phyloP scores from a whole-genome alignment of 2,888 invertebrate genomes.

The Heliconius cydno region DNA sequence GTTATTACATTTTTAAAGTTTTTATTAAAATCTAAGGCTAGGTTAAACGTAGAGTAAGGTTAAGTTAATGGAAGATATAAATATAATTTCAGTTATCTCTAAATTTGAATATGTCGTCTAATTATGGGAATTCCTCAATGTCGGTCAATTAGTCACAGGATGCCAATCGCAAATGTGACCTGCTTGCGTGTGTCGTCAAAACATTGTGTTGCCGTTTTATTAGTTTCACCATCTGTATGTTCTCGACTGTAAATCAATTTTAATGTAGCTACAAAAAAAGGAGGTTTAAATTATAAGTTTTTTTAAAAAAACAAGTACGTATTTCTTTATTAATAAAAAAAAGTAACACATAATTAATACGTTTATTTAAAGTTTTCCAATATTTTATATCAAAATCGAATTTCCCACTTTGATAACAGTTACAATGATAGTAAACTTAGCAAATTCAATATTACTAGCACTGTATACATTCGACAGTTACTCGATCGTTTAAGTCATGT shows the following conservation, averaged over 20 bases:
- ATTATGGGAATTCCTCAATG: background rate
- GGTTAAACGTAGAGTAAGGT: background rate
- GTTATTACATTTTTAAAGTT: background rate
- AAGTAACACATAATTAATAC: background rate
- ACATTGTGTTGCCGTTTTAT: background rate
- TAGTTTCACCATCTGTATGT: background rate
- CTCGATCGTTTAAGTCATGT: slow-evolving; percentile 9
- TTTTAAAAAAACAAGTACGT: background rate
- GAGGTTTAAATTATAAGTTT: background rate
- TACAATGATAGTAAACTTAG: background rate
- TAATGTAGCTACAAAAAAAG: background rate
- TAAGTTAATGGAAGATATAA: background rate
- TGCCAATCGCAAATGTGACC: slow-evolving; percentile 1
- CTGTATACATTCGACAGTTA: background rate
- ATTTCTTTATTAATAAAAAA: background rate
- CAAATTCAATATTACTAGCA: background rate
- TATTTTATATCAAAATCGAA: background rate
- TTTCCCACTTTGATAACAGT: background rate
- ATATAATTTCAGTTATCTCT: background rate
- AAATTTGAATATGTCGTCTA: background rate
- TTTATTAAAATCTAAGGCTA: background rate
- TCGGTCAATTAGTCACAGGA: background rate
- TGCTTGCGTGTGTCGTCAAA: slow-evolving; percentile 1
- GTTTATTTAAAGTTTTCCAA: background rate
- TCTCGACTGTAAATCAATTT: slow-evolving; percentile 1